Percentiles rank a stretch among this genome's conserved stretches.
These are phyloP conservation scores for Xestia xanthographa DNA, from an alignment of 2,888 invertebrate species.

Conservation along the genomic window DNA sequence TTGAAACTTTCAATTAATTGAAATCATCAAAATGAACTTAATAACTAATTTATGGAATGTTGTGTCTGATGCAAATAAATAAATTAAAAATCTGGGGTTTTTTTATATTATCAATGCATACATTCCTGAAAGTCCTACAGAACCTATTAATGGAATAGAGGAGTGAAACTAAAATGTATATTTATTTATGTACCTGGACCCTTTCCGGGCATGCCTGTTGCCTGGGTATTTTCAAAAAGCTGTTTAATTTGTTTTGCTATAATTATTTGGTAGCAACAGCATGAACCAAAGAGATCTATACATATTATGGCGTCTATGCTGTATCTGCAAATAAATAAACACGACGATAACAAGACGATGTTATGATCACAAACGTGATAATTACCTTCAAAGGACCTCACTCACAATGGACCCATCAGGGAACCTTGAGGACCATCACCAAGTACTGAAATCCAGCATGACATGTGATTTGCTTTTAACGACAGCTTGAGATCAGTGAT, in stretches of 20 bases:
- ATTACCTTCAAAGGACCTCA: not conserved
- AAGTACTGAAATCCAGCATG: not conserved
- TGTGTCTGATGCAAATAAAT: too few relatives aligned
- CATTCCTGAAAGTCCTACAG: too few relatives aligned
- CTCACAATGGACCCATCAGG: not conserved
- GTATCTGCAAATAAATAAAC: conserved; percentile 69
- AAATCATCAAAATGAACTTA: too few relatives aligned
- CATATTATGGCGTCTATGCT: conserved; percentile 76
- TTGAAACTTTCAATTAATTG: too few relatives aligned
- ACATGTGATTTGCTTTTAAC: not conserved
- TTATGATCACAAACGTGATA: not conserved
- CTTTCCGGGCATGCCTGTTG: conserved; percentile 62
- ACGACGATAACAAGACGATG: too few relatives aligned
- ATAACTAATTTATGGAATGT: too few relatives aligned
- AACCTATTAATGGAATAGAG: not conserved
- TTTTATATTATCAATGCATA: not conserved
- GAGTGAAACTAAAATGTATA: not conserved
- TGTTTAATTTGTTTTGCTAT: conserved; percentile 83
- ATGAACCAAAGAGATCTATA: conserved; percentile 82
- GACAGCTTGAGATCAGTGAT: not conserved
- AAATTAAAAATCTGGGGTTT: too few relatives aligned
- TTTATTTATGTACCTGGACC: conserved; percentile 61
- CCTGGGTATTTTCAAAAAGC: conserved; percentile 74
- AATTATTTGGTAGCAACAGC: conserved; percentile 82
- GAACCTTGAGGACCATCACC: too few relatives aligned